Base-by-base conservation (phyloP, 2,888 invertebrate species). In the Dynastes tityus region DNA sequence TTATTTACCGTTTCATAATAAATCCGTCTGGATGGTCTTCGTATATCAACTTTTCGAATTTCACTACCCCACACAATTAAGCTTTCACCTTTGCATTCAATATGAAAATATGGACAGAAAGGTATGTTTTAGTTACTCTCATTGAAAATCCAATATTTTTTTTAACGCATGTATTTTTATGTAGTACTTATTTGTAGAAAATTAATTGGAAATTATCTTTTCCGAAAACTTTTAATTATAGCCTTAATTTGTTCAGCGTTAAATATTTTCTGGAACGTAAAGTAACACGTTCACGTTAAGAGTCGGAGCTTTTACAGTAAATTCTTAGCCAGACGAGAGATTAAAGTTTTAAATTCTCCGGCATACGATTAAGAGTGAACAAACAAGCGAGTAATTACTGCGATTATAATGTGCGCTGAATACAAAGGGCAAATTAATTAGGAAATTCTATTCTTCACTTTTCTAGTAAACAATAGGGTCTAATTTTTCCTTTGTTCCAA, bases 371-470 rank as follows among this genome's bases (percentile, higher is more conserved):
- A 81, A 80, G 74, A 80, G 78, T 76, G 79, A 80, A 81, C 82
- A 81, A 82, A 81, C 82, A 81, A 74, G 77, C 80, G 79, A 80
- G 82, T 81, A 83, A 82, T 81, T 82, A 80, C 79, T 70, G 77
- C 80, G 79, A 80, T 78, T 80, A 81, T 81, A 80, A 80, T 79
- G 78, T 77, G 76, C 80, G 58, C 71, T 61, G 76, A 80, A 80
- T 79, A 83, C 81, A 83, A 83, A 83, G 80, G 80, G 80, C 81
- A 78, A 82, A 83, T 83, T 83, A 82, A 83, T 83, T 81, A 82
- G 77, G 76, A 78, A 78, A 80, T 78, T 70, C 76, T 81, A 78
- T 79, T 78, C 79, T 76, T 75, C 78, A 61, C 77, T 79, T 80
- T 81, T 65, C 77, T 73, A 63, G 76, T 68, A 68, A 75, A 80